A percentile compares a stretch with the other conserved stretches of the same genome.
Evolutionary conservation across 2,797 vertebrate genomes (phyloP).

Genomic region (Danionella dracula): DNA sequence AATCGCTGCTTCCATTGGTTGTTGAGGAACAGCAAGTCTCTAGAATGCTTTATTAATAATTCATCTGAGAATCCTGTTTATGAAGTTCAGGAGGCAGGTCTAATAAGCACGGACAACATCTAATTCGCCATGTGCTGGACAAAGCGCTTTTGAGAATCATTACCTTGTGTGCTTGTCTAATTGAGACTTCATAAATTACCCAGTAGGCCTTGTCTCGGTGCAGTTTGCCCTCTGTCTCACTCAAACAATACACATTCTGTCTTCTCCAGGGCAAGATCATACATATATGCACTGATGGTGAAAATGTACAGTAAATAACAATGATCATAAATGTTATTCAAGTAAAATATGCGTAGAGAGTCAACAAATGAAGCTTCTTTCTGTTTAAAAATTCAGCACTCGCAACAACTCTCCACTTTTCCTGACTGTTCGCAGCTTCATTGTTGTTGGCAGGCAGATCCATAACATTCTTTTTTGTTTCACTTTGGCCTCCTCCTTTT

Average conservation of each 20-base stretch:
- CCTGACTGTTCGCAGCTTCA: conserved; percentile 17
- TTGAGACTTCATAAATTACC: conserved; percentile 58
- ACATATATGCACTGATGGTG: conserved; percentile 2
- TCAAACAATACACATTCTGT: conserved; percentile 24
- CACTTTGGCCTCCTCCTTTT: conserved; percentile 62
- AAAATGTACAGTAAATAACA: conserved; percentile 11
- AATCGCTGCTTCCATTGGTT: conserved; percentile 16
- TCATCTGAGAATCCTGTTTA: conserved; percentile 52
- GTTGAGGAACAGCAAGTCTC: conserved; percentile 40
- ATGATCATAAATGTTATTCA: conserved; percentile 1
- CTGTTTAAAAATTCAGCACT: conserved; percentile 18
- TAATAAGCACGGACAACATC: conserved; percentile 44
- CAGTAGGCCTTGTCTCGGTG: conserved; percentile 47
- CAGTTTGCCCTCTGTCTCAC: conserved; percentile 47
- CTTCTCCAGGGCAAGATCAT: conserved; percentile 36
- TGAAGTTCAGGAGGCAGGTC: conserved; percentile 41
- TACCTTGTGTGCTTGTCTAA: conserved; percentile 58
- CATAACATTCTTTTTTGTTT: conserved; percentile 73
- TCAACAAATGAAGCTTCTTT: background rate
- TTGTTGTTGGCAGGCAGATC: conserved; percentile 61
- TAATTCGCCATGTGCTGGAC: conserved; percentile 49
- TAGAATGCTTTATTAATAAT: conserved; percentile 59
- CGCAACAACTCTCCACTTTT: conserved; percentile 30
- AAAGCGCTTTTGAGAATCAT: conserved; percentile 51
- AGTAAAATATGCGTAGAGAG: conserved; percentile 3